Base-by-base conservation (phyloP, 2,888 invertebrate species). In the Lacanobia oleracea region DNA sequence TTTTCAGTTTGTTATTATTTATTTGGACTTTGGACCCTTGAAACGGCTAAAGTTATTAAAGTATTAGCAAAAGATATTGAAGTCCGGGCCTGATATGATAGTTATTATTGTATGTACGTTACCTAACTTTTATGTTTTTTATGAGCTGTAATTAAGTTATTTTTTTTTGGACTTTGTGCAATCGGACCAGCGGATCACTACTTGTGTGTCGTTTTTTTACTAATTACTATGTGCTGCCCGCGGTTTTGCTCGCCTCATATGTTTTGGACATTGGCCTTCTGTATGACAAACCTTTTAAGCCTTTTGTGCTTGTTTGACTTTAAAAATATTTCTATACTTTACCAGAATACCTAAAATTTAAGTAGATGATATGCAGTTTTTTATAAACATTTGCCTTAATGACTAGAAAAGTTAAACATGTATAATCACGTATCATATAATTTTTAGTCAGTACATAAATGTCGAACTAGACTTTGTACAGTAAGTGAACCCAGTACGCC, bases 401-500 rank as follows among this genome's bases (percentile, higher is more conserved):
- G 1, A 14, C 37, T 4, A 48, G 27, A 48, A 54, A 23, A 56
- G n/a, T 9, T 48, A 4, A 2, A 7, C 18, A 40, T 40, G 12
- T 50, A 56, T 50, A 48, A 48, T 37, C 16, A 54, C 18, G 16
- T 37, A 12, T 33, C 33, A 5, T 33, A 33, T 2, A 14, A n/a
- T 4, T 53, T 75, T 71, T 53, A 37, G 23, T 53, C 14, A 18
- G 16, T 53, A 69, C 12, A 56, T 5, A 12, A 57, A 77, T 5
- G 14, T 77, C 12, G 56, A 37, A 27, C 21, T 78, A 78, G 73
- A 73, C 73, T 74, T 74, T 74, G 73, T 9, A 72, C 73, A 18
- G 40, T 48, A 53, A 45, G 21, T 79, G 37, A 1, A 78, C 72
- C 37, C 40, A 40, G n/a, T 51, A 23, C 23, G 16, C 23, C 5